phyloP scores from a whole-genome alignment of 2,797 vertebrate species.

The Crax fasciolata region DNA sequence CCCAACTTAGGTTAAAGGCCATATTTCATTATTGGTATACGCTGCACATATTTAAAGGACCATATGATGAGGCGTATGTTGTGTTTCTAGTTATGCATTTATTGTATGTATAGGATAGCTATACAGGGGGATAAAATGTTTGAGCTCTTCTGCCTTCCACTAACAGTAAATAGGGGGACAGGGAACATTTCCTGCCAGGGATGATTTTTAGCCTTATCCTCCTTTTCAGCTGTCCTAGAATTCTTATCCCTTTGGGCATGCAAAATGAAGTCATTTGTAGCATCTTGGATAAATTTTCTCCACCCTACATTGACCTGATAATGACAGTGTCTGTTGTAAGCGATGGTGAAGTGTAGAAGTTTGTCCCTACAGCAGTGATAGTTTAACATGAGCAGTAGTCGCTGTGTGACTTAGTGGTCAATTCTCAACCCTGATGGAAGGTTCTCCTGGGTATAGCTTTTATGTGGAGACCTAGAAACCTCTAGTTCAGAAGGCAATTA shows the following conservation, averaged over 20 bases:
- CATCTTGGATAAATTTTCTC: background rate
- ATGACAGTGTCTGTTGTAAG: background rate
- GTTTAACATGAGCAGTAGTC: background rate
- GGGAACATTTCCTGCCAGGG: fast-evolving
- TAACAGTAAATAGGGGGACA: background rate
- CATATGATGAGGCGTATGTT: background rate
- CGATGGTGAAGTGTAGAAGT: background rate
- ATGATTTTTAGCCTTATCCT: background rate
- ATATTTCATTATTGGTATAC: conserved; percentile 24
- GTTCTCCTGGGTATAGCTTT: conserved; percentile 2
- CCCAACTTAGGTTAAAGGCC: background rate
- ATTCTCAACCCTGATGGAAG: background rate
- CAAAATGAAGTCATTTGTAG: background rate
- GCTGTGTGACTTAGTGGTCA: background rate
- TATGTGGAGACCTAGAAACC: background rate
- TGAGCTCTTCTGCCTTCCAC: background rate
- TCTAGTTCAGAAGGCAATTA: conserved; percentile 2
- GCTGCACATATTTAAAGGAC: conserved; percentile 1
- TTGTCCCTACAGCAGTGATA: background rate
- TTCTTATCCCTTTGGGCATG: background rate
- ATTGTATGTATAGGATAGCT: background rate
- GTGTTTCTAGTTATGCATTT: background rate
- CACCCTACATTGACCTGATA: background rate
- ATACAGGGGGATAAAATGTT: background rate
- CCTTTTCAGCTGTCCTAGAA: background rate